Base-by-base conservation (phyloP, 2,888 invertebrate genomes). In the Aspidiotus destructor region DNA sequence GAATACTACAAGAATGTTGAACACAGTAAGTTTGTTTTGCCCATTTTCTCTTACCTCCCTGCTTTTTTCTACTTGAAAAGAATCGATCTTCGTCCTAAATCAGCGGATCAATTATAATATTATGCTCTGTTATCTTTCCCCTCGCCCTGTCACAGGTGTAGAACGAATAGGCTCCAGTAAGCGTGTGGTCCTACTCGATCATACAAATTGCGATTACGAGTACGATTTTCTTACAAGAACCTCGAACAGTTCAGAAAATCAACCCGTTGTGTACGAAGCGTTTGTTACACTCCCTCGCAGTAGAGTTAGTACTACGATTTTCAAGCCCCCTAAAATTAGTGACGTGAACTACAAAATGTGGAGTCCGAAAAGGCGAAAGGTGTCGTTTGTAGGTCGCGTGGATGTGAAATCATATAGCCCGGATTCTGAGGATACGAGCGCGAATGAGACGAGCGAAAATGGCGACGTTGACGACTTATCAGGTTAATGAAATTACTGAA, bases 151-250 rank as follows among this genome's bases (percentile, higher is more conserved):
- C 28, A 41, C 60, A 87, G 87, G 87, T 77, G 86, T 86, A 73
- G 87, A 87, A 78, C 86, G 86, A 77, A 84, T 86, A 75, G 87
- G 87, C 77, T 86, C 86, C 72, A 85, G 86, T 75, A 86, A 86
- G 62, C 87, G 53, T 61, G 53, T 68, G 10, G 60, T 60, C 48
- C 88, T 88, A 80, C 88, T 88, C 81, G 88, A 88, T 28, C 28
- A 79, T 88, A 88, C 76, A 88, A 88, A 28, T 79, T 88, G 88
- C 75, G 87, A 87, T 73, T 88, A 87, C 77, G 88, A 88, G 77
- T 87, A 87, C 75, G 87, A 87, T 71, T 83, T 87, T 72, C 81
- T 87, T 60, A 79, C 86, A 62, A 87, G 87, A 55, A 85, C 85
- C 62, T 76, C 81, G 84, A 73, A 82, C 81, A 75, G 54, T 48